Base-by-base conservation (phyloP, 92 coral and sea anemone genomes). In the Epizoanthus scotinus region DNA sequence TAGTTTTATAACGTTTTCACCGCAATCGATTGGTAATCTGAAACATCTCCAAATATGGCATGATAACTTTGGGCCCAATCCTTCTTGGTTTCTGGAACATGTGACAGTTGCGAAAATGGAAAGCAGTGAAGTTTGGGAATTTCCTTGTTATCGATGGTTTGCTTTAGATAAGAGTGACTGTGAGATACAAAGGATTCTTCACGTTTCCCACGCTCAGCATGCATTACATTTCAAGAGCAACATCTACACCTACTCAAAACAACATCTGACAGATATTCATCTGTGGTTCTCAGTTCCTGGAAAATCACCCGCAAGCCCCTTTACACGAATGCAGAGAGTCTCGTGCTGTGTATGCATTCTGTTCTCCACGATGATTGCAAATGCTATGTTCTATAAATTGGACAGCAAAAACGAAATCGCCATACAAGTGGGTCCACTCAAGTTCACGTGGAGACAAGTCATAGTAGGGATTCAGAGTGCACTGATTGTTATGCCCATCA, bases 371-470 rank as follows among this genome's bases (percentile, higher is more conserved):
- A 90, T 87, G 91, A 73, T 90, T 8, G 86, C 86, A 3, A 87
- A 87, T 47, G 94, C 94, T 12, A 87, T 90, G 89, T 90, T 90
- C 75, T 90, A 90, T 38, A 77, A 59, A 42, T 50, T 84, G 8
- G 71, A 64, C 34, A 42, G 49, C 5, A 77, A 73, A 27, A 56
- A 78, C 2, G 87, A 75, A 6, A 63, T 61, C 1, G 80, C 78
- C 18, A 77, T 86, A 24, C 87, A 85, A 42, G 63, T 89, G 9
- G 93, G 93, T 31, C 93, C 87, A 8, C 38, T 89, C 29, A 75
- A 82, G 78, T 71, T 89, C 68, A 57, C 90, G 3, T 79, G 85
- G 74, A 53, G 85, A 20, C 93, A 89, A 67, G 82, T 89, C 12
- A 56, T 89, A n/a, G 77, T 86, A 1, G 90, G 90, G 3, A 59